Evolutionary conservation across 2,888 invertebrate species (phyloP).

Genomic region (Eucera pruinosa): DNA sequence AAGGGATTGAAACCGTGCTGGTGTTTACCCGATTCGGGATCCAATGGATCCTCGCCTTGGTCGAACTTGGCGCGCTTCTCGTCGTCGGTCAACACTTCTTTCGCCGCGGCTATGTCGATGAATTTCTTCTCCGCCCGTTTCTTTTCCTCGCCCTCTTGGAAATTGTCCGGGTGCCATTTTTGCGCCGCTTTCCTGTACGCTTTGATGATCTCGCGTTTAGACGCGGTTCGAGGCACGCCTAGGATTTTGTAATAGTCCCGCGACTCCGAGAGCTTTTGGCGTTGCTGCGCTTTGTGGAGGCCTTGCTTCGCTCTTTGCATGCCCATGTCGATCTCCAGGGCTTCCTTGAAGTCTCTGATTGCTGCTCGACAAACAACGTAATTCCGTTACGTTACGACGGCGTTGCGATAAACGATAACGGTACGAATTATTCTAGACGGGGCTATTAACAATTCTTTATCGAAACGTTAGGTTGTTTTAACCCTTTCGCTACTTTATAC

Average conservation of each 20-base stretch:
- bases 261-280: conserved; percentile 96
- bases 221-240: conserved; percentile 94
- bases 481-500: no score
- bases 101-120: conserved; percentile 99
- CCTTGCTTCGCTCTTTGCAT: conserved; percentile 95
- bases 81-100: conserved; percentile 96
- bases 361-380: conserved; percentile 86
- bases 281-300: conserved; percentile 93
- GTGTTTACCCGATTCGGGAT: conserved; percentile 92
- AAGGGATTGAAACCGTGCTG: conserved; percentile 90
- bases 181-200: conserved; percentile 98
- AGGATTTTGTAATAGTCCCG: conserved; percentile 99
- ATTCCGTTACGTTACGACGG: background rate
- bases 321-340: conserved; percentile 92
- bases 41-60: conserved; percentile 97
- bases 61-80: conserved; percentile 98
- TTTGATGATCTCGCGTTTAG: conserved; percentile 96
- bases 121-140: conserved; percentile 98
- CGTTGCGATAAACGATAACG: no score
- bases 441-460: no score
- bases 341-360: conserved; percentile 93
- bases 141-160: conserved; percentile 93
- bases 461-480: no score
- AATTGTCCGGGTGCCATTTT: conserved; percentile 99
- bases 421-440: no score